Percentiles rank a stretch among this genome's conserved stretches.
Evolutionary conservation across 2,113 vertebrate genomes (phyloP).

Genomic region (Macaca fascicularis): DNA sequence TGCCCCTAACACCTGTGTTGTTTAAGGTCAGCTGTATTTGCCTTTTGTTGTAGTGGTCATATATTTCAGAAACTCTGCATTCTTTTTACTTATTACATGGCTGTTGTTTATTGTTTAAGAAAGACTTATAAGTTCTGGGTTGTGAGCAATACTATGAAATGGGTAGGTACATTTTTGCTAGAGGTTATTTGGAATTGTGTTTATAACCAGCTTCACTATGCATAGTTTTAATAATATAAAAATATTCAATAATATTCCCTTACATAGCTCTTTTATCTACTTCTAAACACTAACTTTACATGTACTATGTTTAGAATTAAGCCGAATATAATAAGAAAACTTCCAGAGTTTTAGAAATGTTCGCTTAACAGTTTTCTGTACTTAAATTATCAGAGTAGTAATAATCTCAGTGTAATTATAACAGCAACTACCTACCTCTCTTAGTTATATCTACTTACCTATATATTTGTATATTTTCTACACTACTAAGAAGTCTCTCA

Average conservation of each 20-base stretch:
- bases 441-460: not conserved
- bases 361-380: not conserved
- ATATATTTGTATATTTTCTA: not conserved
- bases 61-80: not conserved
- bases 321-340: not conserved
- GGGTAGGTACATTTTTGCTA: not conserved
- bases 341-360: not conserved
- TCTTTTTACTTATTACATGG: not conserved
- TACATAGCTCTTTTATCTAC: not conserved
- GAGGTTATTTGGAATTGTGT: not conserved
- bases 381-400: constrained; percentile 3
- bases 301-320: not conserved
- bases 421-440: not conserved
- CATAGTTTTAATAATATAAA: not conserved
- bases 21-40: not conserved
- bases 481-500: not conserved
- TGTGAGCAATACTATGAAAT: not conserved
- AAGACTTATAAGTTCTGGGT: not conserved
- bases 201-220: not conserved
- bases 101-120: not conserved
- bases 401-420: not conserved
- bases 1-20: not conserved
- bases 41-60: not conserved
- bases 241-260: not conserved
- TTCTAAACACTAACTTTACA: not conserved